Evolutionary conservation across 2,888 invertebrate species (phyloP), one percentile per base, ranked within the genome.

Genomic region (Kuschelorhynchus macadamiae): DNA sequence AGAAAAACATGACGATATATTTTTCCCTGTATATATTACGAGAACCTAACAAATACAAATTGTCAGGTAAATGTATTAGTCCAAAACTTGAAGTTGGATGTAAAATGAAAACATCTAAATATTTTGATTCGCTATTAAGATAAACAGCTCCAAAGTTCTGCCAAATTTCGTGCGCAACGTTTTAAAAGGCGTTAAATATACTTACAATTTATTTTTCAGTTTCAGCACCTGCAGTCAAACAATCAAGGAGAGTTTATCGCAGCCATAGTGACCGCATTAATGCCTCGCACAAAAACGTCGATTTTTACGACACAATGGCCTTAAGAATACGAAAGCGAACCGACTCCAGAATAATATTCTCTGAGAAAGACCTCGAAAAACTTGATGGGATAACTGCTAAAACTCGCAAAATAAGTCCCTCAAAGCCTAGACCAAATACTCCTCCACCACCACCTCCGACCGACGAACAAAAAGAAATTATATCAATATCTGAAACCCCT

Each of bases 221-320:
- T 21, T 59, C 50, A 44, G n/a, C 1, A n/a, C 33, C 17, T 20
- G 4, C 8, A 21, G 12, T 14, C 11, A 55, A 60, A 30, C 42
- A 39, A 49, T 1, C 39, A 21, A 71, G 56, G 7, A 76, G 68
- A 62, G 71, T 86, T 16, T 78, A 82, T 12, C 78, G 85, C 56
- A 84, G 83, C 66, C 77, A 82, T 41, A 85, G 85, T 76, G 85
- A 85, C 60, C 81, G 85, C 9, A 76, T 80, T 12, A 76, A 71
- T 42, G 78, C 79, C 53, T 79, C 79, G 52, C 72, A 77, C n/a
- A 71, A 76, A 32, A 80, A 88, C 53, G 88, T 91, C 8, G 86
- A 87, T 68, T 93, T 92, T 81, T 86, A 91, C 80, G 95, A 95
- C 81, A 94, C 94, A 20, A 95, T 94, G 92, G 91, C 94, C 18